Percentiles rank a stretch among this genome's conserved stretches.
phyloP scores from a whole-genome alignment of 2,113 vertebrate genomes.

The Clarias magur region DNA sequence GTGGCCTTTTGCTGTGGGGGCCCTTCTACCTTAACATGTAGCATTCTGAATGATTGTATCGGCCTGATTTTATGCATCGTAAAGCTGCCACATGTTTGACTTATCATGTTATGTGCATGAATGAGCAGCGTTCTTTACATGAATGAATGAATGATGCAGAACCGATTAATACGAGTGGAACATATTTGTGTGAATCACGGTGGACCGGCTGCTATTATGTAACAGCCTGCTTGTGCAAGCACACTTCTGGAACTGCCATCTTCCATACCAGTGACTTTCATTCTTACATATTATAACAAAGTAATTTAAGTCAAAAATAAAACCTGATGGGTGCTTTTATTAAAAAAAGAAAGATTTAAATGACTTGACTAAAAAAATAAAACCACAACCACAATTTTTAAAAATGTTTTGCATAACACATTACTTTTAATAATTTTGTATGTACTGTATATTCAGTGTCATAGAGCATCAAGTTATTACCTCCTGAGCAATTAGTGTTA shows the following conservation, averaged over 20 bases:
- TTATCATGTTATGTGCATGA: neutral
- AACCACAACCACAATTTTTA: neutral
- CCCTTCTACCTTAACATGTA: neutral
- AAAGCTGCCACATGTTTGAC: neutral
- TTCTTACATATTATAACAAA: neutral
- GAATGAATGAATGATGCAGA: conserved; percentile 28
- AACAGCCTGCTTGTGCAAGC: conserved; percentile 32
- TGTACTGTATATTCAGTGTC: neutral
- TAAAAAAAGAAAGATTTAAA: neutral
- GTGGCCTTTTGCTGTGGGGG: too few relatives aligned
- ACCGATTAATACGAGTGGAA: conserved; percentile 26
- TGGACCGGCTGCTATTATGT: conserved; percentile 35
- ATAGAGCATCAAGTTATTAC: neutral
- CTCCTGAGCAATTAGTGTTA: neutral
- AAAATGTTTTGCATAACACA: too few relatives aligned
- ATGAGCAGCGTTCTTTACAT: neutral
- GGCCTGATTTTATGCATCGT: neutral
- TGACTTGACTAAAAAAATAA: neutral
- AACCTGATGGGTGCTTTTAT: neutral
- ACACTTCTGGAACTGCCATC: conserved; percentile 15
- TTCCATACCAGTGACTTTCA: neutral
- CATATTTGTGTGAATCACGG: conserved; percentile 31
- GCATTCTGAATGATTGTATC: neutral
- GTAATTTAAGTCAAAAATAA: neutral
- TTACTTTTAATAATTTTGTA: neutral